Percentiles rank a stretch among this genome's conserved stretches.
Conservation (phyloP, 2,113 vertebrate genomes). For the Nyctibius bracteatus region DNA sequence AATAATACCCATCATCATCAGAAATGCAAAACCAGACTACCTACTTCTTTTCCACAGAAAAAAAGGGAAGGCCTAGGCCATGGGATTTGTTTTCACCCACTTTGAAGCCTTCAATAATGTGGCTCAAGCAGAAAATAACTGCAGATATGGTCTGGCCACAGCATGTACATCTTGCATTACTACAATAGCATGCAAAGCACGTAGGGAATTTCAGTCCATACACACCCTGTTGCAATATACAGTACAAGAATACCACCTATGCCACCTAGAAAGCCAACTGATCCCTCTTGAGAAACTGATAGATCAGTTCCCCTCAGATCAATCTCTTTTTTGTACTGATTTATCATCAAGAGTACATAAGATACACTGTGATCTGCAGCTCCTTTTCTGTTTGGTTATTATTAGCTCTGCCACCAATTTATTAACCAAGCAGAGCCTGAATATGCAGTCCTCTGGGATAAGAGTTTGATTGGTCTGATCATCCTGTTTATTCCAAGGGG, state of each 20-base stretch:
- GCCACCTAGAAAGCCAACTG: neutral
- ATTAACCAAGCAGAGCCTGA: neutral
- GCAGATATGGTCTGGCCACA: neutral
- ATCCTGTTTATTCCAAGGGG: neutral
- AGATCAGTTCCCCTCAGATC: neutral
- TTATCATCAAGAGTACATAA: neutral
- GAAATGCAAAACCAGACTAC: neutral
- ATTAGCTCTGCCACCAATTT: neutral
- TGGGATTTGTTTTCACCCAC: neutral
- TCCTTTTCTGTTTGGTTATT: neutral
- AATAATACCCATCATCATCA: neutral
- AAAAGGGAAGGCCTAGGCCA: neutral
- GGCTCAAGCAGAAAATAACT: neutral
- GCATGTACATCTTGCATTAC: neutral
- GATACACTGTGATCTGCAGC: neutral
- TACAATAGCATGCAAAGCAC: neutral
- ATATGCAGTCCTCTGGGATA: neutral
- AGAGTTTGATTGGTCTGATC: neutral
- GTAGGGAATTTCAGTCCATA: neutral
- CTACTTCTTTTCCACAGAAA: neutral
- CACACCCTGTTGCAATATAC: neutral
- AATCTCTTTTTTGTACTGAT: neutral
- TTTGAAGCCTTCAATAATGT: neutral
- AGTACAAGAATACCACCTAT: neutral
- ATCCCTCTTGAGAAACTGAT: neutral